Percentiles rank a stretch among this genome's conserved stretches.
Evolutionary conservation across 1,140 invertebrate genomes (phyloP).

Genomic region (Eufriesea mexicana): DNA sequence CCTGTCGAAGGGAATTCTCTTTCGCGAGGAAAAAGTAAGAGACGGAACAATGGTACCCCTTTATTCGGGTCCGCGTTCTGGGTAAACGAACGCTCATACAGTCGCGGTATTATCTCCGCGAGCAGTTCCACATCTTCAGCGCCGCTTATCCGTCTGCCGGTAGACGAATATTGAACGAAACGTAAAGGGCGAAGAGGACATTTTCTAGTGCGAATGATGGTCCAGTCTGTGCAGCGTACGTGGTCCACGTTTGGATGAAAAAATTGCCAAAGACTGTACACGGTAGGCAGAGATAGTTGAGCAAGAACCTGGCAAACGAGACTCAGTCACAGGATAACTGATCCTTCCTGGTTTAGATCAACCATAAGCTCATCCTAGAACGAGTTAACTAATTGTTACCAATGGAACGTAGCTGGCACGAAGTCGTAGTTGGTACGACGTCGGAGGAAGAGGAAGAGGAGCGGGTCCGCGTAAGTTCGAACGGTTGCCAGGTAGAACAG

Average conservation of each 20-base stretch:
- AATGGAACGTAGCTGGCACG: too few species aligned
- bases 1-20: background rate
- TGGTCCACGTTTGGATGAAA: too few species aligned
- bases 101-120: background rate
- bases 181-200: background rate
- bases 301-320: too few species aligned
- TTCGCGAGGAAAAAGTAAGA: conserved; percentile 17
- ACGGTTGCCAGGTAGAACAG: conserved; percentile 16
- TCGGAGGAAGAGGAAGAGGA: background rate
- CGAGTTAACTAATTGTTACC: too few species aligned
- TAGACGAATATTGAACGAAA: background rate
- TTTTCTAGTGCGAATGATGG: background rate
- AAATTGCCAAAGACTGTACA: too few species aligned
- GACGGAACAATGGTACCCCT: conserved; percentile 3
- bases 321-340: too few species aligned
- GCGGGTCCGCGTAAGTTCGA: background rate
- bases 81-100: conserved; percentile 24
- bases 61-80: conserved; percentile 15
- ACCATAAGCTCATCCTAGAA: too few species aligned
- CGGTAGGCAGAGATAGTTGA: too few species aligned
- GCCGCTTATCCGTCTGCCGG: background rate
- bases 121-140: background rate
- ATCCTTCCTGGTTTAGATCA: too few species aligned
- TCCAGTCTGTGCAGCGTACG: too few species aligned
- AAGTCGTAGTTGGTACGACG: background rate